Conservation (phyloP, 35 echinoderm and acorn worm genomes). For the Apostichopus japonicus region DNA sequence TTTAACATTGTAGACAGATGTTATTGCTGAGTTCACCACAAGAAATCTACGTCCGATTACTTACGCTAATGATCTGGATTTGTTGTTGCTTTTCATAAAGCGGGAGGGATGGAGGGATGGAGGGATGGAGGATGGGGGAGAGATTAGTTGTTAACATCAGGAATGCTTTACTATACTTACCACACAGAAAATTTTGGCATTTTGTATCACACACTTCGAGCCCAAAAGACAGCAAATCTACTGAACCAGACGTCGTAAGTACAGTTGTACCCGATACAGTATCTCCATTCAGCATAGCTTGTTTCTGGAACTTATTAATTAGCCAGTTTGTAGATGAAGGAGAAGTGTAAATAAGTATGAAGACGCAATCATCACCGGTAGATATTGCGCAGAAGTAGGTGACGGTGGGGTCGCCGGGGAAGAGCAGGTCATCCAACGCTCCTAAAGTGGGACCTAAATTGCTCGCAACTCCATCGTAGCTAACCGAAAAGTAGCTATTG, state of each 20-base stretch:
- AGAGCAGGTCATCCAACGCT: background rate
- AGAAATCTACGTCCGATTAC: too few relatives aligned
- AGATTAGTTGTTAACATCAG: too few relatives aligned
- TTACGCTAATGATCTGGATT: too few relatives aligned
- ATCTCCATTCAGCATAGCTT: background rate
- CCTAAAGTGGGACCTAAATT: background rate
- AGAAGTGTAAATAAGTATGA: background rate
- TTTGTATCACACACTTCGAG: background rate
- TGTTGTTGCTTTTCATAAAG: too few relatives aligned
- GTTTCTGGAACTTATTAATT: background rate
- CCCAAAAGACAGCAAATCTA: too few relatives aligned
- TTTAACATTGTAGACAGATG: too few relatives aligned
- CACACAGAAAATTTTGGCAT: background rate
- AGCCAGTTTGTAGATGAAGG: background rate
- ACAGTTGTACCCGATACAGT: background rate
- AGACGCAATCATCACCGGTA: background rate
- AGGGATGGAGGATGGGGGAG: too few relatives aligned
- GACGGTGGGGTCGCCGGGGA: background rate
- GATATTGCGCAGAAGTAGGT: background rate
- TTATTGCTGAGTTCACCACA: too few relatives aligned
- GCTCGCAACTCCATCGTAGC: background rate
- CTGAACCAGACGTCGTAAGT: too few relatives aligned
- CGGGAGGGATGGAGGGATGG: too few relatives aligned
- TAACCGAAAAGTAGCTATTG: background rate
- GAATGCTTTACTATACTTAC: background rate